Evolutionary conservation across 2,113 vertebrate species (phyloP), one percentile per base, ranked within the genome.

Genomic region (Otus sunia): DNA sequence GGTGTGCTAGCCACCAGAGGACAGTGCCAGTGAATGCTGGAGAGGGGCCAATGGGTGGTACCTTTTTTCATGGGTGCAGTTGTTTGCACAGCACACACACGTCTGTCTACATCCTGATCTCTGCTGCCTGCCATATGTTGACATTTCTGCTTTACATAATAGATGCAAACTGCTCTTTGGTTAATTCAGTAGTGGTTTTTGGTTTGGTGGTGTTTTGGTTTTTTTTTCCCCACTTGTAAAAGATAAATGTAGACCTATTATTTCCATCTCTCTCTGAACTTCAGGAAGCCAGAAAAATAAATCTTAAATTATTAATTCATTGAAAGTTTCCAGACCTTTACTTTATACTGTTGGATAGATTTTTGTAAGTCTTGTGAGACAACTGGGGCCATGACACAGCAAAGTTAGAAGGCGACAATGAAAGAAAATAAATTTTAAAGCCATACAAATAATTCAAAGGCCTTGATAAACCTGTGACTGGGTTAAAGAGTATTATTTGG

Each of bases 301-400:
- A 79, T 79, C 78, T 94, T 94, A 41, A 76, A 63, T 96, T 91
- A 91, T 87, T 90, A 86, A 92, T 95, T 87, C 34, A 39, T 20
- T 75, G 43, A 59, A 75, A 68, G 27, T 87, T 96, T 92, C 56
- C 80, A 89, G 60, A 49, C 56, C 60, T 94, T 84, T 86, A 10
- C 41, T 91, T 87, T 59, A 43, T 85, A 41, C 84, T 52, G 17
- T 63, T 81, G 32, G 59, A n/a, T 66, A 63, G n/a, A 23, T 84
- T 80, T 86, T 86, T 63, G 12, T 15, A 45, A 86, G 43, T 77
- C 62, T 5, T 5, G 12, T 86, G 83, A 91, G 37, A 32, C 2
- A 6, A 56, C 18, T 34, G 27, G n/a, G 12, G 10, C 73, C 19
- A 4, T 95, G 89, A 92, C 80, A 84, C 91, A 96, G 89, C 83